Percentiles rank a stretch among this genome's conserved stretches.
Conservation (phyloP, 2,113 vertebrate genomes). For the Aldabrachelys gigantea region DNA sequence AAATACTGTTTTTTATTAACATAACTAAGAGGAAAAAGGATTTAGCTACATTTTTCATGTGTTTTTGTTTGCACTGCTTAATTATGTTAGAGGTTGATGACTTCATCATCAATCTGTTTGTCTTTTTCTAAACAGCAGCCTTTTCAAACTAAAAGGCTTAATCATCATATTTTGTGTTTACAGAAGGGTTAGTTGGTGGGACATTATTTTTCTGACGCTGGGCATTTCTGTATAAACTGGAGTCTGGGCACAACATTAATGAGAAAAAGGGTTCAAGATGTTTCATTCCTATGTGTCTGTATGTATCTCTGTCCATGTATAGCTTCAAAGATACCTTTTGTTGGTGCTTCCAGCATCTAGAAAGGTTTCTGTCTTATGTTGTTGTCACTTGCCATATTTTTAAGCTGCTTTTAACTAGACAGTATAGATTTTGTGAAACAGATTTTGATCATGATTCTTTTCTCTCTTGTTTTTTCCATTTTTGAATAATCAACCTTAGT, state of each 20-base stretch:
- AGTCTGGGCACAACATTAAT: not conserved
- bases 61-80: constrained; percentile 42
- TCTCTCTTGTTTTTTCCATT: not conserved
- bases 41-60: constrained; percentile 38
- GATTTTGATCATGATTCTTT: not conserved
- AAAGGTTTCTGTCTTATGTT: not conserved
- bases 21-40: constrained; percentile 26
- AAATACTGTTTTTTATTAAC: constrained; percentile 23
- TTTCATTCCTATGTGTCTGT: not conserved
- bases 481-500: not conserved
- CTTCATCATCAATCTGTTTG: not conserved
- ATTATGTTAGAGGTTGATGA: constrained; percentile 45
- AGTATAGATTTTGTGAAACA: not conserved
- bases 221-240: not conserved
- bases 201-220: constrained; percentile 12
- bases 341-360: not conserved
- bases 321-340: not conserved
- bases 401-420: not conserved
- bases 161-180: constrained; percentile 25
- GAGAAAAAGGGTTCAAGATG: not conserved
- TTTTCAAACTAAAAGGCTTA: not conserved
- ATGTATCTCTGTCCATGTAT: not conserved
- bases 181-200: not conserved
- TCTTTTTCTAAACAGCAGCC: not conserved
- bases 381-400: not conserved